phyloP scores from a whole-genome alignment of 2,888 invertebrate genomes.

The Phalera bucephala region DNA sequence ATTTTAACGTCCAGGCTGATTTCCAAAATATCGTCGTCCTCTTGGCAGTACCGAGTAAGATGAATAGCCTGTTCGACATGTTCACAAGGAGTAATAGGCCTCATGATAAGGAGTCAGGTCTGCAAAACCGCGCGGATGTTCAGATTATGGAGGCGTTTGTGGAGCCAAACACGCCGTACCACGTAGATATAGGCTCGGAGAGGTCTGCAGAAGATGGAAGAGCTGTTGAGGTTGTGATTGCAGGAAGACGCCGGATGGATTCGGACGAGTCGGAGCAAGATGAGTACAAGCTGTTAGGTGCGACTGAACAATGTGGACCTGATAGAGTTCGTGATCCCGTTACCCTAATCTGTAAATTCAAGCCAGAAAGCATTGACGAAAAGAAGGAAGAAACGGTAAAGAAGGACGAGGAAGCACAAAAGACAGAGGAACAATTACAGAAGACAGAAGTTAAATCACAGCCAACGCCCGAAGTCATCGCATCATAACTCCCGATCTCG shows the following conservation, averaged over 20 bases:
- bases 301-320: constrained; percentile 89
- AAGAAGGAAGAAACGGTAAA: constrained; percentile 3
- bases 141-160: constrained; percentile 80
- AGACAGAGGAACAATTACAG: constrained; percentile 14
- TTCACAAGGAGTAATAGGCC: constrained; percentile 37
- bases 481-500: constrained; percentile 52
- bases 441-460: constrained; percentile 16
- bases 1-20: constrained; percentile 87
- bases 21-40: constrained; percentile 89
- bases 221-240: constrained; percentile 65
- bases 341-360: constrained; percentile 81
- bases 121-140: constrained; percentile 73
- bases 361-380: constrained; percentile 2
- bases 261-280: constrained; percentile 49
- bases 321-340: constrained; percentile 86
- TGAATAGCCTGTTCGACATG: constrained; percentile 36
- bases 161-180: constrained; percentile 87
- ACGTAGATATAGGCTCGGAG: constrained; percentile 83
- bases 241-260: constrained; percentile 53
- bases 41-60: constrained; percentile 80
- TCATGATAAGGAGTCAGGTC: constrained; percentile 30
- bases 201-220: constrained; percentile 48
- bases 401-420: neutral
- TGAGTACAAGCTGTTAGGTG: constrained; percentile 84
- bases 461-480: constrained; percentile 50